Evolutionary conservation across 2,113 vertebrate genomes (phyloP), one percentile per base, ranked within the genome.

Genomic region (Prunella fulvescens): DNA sequence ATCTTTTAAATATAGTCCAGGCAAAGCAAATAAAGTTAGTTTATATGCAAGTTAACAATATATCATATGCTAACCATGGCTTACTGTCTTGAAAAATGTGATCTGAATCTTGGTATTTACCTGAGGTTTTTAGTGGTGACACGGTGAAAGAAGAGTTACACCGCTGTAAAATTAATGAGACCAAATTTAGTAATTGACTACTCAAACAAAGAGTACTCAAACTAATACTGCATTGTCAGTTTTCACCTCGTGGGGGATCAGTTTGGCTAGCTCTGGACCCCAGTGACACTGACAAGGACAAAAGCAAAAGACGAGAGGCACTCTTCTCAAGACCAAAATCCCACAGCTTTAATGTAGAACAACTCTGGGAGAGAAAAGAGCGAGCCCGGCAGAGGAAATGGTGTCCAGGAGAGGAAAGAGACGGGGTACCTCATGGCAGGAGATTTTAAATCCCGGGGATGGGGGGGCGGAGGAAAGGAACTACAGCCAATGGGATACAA

Each of bases 281-380:
- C 4, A 2, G 51, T 11, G 29, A 29, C 16, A 18, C 51, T 28
- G 18, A 54, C 19, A 33, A 54, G 5, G 53, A 33, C 53, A 33
- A 20, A 33, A 33, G 53, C 31, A 54, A 33, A 54, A 33, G 53
- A 20, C 2, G 8, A 20, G 53, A 20, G 53, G 19, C 1, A 8
- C 1, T 33, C 3, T 33, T 3, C 53, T 54, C 2, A 0, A 12
- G 53, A 2, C 53, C 29, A 33, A 33, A 20, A 29, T 54, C 31
- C 53, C 8, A 54, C 53, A 33, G 53, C 29, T 54, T 54, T 54
- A 54, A 31, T 54, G 53, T 20, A 33, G 29, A 54, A 33, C 29
- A 12, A 9, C 29, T 33, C 29, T 1, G 1, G 12, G 53, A 33
- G 53, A 54, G 19, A 33, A 54, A 33, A 54, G 29, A 33, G 29